A percentile compares a stretch with the other conserved stretches of the same genome.
These are phyloP conservation scores for Nomada hirtipes DNA, from an alignment of 2,888 invertebrate genomes.

Conservation along the genomic window DNA sequence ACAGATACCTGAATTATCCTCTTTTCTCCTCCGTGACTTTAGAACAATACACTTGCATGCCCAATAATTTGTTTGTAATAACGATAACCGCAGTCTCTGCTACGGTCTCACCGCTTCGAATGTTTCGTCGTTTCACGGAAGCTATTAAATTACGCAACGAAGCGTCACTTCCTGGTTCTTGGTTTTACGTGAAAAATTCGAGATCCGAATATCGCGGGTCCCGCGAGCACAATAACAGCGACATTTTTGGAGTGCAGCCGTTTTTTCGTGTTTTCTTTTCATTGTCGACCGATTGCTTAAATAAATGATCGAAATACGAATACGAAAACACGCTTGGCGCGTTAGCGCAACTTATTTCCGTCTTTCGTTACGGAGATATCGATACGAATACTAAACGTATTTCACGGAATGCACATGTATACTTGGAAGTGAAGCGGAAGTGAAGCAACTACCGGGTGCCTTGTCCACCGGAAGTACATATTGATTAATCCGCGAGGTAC, in stretches of 20 bases:
- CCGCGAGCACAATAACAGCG: not conserved
- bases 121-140: constrained; percentile 70
- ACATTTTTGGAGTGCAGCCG: not conserved
- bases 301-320: too few species aligned
- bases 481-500: not conserved
- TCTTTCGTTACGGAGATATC: not conserved
- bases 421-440: constrained; percentile 9
- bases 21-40: constrained; percentile 39
- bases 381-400: constrained; percentile 14
- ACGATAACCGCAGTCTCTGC: constrained; percentile 56
- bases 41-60: constrained; percentile 46
- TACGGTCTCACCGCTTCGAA: constrained; percentile 50
- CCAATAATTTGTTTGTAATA: constrained; percentile 62
- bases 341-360: constrained; percentile 2
- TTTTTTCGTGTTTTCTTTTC: not conserved
- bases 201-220: constrained; percentile 27
- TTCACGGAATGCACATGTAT: not conserved
- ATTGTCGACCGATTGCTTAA: not conserved
- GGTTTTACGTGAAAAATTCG: constrained; percentile 49
- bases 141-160: constrained; percentile 71
- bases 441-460: not conserved
- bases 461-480: not conserved
- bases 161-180: constrained; percentile 70
- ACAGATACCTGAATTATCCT: constrained; percentile 37
- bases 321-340: not conserved